Evolutionary conservation across 1,140 invertebrate species (phyloP), one percentile per base, ranked within the genome.

Genomic region (Scaptomyza graminum): DNA sequence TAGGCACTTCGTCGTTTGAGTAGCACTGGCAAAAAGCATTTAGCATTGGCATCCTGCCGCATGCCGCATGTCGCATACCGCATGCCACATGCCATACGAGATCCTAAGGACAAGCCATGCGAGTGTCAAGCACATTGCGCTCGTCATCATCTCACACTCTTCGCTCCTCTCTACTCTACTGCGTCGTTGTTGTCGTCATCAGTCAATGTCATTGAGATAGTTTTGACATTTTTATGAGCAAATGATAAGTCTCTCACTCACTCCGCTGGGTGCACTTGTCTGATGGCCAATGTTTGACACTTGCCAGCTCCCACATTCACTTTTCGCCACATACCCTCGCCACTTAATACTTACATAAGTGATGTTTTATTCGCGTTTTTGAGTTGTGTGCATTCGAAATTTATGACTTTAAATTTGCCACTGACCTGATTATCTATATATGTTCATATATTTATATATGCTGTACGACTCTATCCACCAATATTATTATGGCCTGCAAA

Each of bases 171-270:
- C 49, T 22, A 3, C 18, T 22, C 18, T 3, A 22, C 18, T 22
- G 18, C 18, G 18, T 22, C 4, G 43, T 15, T 25, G 47, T 5
- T 51, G 49, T 56, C 75, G 85, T 81, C 78, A 90, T 90, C 85
- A 90, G 72, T 90, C 85, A 90, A 82, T 79, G 85, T 90, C 85
- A 82, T 60, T 64, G 61, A 78, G 81, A 90, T 81, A 90, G 85
- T 89, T 89, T 85, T 87, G 84, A 88, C 84, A 90, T 84, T 88
- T 88, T 90, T 90, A 90, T 81, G 79, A 79, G 78, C 76, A 76
- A 72, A 88, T 90, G 79, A 87, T 87, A 87, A 88, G 83, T 76
- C 76, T 34, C 1, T 61, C 76, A 69, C 75, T 87, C 65, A 66
- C 75, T 82, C 65, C 64, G 68, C 68, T 79, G 73, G 49, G 57